Conservation (phyloP, 2,888 invertebrate species). For the Microplitis deprimator region DNA sequence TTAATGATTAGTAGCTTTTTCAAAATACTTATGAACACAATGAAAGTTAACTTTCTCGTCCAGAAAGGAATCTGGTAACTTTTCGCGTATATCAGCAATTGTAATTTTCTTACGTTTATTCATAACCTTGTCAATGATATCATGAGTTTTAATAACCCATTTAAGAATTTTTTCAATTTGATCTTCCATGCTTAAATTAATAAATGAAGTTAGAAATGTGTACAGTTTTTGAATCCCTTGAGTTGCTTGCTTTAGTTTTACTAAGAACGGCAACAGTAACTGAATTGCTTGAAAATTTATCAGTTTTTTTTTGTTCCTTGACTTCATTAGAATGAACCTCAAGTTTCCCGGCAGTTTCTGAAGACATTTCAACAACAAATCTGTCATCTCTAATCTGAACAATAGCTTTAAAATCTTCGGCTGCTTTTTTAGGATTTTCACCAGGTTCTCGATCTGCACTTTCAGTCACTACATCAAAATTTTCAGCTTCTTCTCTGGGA, state of each 20-base stretch:
- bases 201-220: not conserved
- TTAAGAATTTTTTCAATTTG: not conserved
- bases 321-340: no score
- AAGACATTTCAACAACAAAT: no score
- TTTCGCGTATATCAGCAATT: not conserved
- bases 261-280: not conserved
- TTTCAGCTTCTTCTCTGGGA: not conserved
- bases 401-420: not conserved
- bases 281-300: not conserved
- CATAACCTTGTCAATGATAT: not conserved
- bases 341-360: no score
- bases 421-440: not conserved
- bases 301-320: no score
- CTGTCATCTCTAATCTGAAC: no score
- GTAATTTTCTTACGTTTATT: not conserved
- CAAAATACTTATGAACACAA: no score
- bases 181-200: not conserved
- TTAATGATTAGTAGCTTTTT: no score
- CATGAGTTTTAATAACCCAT: not conserved
- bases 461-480: not conserved
- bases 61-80: not conserved
- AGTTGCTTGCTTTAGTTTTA: not conserved
- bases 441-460: not conserved
- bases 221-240: not conserved
- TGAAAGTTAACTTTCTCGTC: not conserved